Evolutionary conservation across 2,888 invertebrate species (phyloP).

Genomic region (Abrostola tripartita): DNA sequence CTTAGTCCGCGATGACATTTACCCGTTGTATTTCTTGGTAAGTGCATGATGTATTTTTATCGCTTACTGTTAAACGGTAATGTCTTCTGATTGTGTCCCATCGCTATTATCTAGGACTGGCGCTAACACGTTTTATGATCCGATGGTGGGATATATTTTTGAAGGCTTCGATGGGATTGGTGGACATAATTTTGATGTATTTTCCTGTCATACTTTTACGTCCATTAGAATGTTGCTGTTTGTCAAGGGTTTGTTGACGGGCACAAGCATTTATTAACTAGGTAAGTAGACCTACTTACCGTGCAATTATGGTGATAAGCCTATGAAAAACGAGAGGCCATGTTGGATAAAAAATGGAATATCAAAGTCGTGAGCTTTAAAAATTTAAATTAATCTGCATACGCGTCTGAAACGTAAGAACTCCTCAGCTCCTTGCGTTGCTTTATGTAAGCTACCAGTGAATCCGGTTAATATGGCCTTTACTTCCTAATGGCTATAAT

Average conservation of each 20-base stretch:
- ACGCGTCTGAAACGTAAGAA: slow-evolving; percentile 41
- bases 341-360: too few relatives aligned
- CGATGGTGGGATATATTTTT: background rate
- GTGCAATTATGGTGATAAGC: too few relatives aligned
- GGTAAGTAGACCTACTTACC: too few relatives aligned
- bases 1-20: slow-evolving; percentile 53
- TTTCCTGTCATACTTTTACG: too few relatives aligned
- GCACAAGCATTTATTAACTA: too few relatives aligned
- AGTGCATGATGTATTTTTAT: slow-evolving; percentile 45
- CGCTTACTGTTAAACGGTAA: slow-evolving; percentile 42
- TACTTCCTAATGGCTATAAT: slow-evolving; percentile 74
- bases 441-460: slow-evolving; percentile 64
- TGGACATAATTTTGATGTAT: too few relatives aligned
- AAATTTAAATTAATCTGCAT: slow-evolving; percentile 9
- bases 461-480: slow-evolving; percentile 69
- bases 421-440: slow-evolving; percentile 44
- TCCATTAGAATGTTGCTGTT: too few relatives aligned
- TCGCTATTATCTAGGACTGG: slow-evolving; percentile 41
- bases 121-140: slow-evolving; percentile 28
- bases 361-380: too few relatives aligned
- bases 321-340: too few relatives aligned
- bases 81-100: slow-evolving; percentile 54
- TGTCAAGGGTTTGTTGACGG: too few relatives aligned
- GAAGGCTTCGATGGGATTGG: background rate
- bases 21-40: slow-evolving; percentile 49